A percentile compares a stretch with the other conserved stretches of the same genome.
phyloP scores from a whole-genome alignment of 2,797 vertebrate genomes.

The Argentina silus region DNA sequence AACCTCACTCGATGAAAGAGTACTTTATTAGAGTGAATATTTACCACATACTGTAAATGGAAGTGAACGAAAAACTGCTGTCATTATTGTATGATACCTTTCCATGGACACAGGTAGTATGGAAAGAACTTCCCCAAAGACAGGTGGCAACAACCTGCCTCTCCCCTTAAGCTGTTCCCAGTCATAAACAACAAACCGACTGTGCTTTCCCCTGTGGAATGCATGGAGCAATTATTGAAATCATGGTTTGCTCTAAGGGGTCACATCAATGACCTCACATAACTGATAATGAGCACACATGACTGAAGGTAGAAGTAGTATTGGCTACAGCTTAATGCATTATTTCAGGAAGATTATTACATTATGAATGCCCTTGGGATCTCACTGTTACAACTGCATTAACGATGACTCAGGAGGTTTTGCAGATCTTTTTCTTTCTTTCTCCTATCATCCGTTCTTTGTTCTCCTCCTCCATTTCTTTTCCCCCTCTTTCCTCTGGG shows the following conservation, averaged over 20 bases:
- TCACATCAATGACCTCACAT: not conserved
- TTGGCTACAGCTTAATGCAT: not conserved
- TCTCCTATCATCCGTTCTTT: not conserved
- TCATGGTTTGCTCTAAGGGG: not conserved
- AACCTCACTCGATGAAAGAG: not conserved
- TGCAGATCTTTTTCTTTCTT: not conserved
- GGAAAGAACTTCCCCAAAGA: not conserved
- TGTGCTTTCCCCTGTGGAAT: not conserved
- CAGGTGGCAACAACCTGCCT: not conserved
- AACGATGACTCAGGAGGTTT: too few relatives aligned
- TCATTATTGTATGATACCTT: not conserved
- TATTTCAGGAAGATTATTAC: too few relatives aligned
- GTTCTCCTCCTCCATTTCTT: too few relatives aligned
- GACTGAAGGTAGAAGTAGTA: not conserved
- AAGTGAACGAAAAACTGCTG: not conserved
- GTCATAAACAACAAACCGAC: not conserved
- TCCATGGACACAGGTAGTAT: not conserved
- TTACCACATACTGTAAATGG: not conserved
- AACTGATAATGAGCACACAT: not conserved
- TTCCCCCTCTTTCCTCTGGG: too few relatives aligned
- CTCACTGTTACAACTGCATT: too few relatives aligned
- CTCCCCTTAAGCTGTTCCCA: not conserved
- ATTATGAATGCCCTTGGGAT: too few relatives aligned
- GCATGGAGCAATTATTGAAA: not conserved
- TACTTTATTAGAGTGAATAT: not conserved